These are phyloP conservation scores for Callopanchax toddi DNA, from an alignment of 2,113 vertebrate species.

Conservation along the genomic window DNA sequence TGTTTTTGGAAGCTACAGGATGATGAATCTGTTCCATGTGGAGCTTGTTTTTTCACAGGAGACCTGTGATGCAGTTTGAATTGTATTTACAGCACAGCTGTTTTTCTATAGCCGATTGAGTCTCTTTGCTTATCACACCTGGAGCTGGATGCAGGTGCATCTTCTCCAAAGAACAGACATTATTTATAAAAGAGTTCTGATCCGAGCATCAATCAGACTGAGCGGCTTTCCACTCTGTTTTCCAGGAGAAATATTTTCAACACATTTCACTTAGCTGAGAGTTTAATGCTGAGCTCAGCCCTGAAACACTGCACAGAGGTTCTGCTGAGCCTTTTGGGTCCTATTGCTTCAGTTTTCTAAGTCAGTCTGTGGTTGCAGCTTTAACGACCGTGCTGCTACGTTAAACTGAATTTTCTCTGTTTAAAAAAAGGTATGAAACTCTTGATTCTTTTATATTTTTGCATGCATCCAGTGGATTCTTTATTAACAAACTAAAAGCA, in stretches of 20 bases:
- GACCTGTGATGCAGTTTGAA: not conserved
- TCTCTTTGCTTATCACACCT: not conserved
- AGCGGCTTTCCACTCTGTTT: slow-evolving; percentile 19
- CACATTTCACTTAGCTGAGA: not conserved
- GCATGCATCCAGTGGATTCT: no score
- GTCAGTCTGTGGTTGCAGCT: no score
- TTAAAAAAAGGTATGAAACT: no score
- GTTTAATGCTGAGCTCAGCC: not conserved
- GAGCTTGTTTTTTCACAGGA: not conserved
- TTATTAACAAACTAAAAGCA: no score
- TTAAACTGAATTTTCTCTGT: no score
- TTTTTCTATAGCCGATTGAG: not conserved
- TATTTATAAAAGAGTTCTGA: not conserved
- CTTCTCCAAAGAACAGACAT: not conserved
- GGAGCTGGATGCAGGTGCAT: not conserved
- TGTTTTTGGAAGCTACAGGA: not conserved
- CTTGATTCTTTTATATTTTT: no score
- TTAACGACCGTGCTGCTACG: no score
- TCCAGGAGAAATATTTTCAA: slow-evolving; percentile 8
- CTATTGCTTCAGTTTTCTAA: not conserved
- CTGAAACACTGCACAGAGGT: not conserved
- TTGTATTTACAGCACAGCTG: not conserved
- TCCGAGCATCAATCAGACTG: no score
- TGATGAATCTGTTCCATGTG: not conserved
- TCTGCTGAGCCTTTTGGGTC: not conserved